Conservation (phyloP, 92 coral and sea anemone genomes). For the Epizoanthus scotinus region DNA sequence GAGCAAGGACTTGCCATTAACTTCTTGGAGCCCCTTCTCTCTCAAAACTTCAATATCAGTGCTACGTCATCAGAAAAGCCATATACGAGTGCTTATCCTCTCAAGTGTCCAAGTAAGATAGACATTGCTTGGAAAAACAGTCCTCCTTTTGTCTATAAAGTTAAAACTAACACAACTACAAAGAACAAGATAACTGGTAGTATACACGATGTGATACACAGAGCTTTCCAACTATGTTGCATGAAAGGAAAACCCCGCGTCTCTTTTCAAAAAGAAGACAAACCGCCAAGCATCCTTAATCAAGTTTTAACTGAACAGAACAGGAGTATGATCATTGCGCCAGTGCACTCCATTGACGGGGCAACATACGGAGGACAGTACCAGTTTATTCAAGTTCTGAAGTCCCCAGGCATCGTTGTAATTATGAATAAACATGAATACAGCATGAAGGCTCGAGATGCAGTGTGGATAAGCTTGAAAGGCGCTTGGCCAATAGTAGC, state of each 20-base stretch:
- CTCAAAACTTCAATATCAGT: not conserved
- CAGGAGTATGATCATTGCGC: not conserved
- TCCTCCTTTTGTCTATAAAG: conserved; percentile 14
- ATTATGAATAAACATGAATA: conserved; percentile 24
- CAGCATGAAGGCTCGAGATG: conserved; percentile 30
- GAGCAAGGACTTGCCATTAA: not conserved
- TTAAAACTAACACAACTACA: not conserved
- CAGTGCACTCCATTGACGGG: conserved; percentile 26
- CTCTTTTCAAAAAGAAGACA: not conserved
- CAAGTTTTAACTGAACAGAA: not conserved
- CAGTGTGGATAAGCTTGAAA: conserved; percentile 33
- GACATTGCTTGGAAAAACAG: conserved; percentile 17
- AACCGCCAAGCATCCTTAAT: not conserved
- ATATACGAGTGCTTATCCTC: not conserved
- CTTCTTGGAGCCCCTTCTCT: conserved; percentile 20
- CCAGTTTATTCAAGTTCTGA: not conserved
- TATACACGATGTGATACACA: not conserved
- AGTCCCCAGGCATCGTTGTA: conserved; percentile 31
- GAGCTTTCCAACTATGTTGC: conserved; percentile 24
- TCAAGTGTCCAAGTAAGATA: not conserved
- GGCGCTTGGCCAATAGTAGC: conserved; percentile 34
- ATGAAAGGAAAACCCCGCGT: not conserved
- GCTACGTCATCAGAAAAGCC: not conserved
- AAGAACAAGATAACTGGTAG: not conserved
- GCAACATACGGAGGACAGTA: conserved; percentile 20